A percentile compares a stretch with the other conserved stretches of the same genome.
phyloP scores from a whole-genome alignment of 2,113 vertebrate species.

The Etheostoma cragini region DNA sequence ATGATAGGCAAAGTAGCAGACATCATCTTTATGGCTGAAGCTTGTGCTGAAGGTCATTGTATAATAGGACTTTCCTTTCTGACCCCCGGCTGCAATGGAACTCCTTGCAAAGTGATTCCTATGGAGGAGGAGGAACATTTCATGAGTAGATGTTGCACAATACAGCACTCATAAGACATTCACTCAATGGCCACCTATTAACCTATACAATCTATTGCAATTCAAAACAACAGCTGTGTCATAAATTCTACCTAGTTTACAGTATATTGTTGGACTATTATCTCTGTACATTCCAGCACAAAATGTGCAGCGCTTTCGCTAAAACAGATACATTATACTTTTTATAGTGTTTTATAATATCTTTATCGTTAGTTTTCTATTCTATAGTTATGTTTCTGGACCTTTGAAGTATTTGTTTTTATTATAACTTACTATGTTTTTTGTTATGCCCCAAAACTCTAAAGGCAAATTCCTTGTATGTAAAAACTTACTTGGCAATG shows the following conservation, averaged over 20 bases:
- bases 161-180: neutral
- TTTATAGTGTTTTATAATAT: neutral
- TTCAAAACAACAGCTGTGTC: neutral
- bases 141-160: slow-evolving; percentile 1
- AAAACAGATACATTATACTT: neutral
- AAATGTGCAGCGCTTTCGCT: neutral
- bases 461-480: neutral
- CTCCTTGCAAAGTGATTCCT: slow-evolving; percentile 99
- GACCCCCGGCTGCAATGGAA: slow-evolving; percentile 94
- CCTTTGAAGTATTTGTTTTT: neutral
- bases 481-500: neutral
- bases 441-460: neutral
- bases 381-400: neutral
- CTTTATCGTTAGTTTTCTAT: neutral
- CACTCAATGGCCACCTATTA: neutral
- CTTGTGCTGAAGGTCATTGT: slow-evolving; percentile 94
- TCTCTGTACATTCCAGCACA: neutral
- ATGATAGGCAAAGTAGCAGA: slow-evolving; percentile 99
- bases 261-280: slow-evolving; percentile 1
- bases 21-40: slow-evolving; percentile 97
- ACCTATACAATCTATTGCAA: slow-evolving; percentile 1
- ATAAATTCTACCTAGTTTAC: neutral
- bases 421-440: neutral
- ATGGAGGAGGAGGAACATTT: slow-evolving; percentile 2
- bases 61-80: slow-evolving; percentile 98